Conservation (phyloP, 2,113 vertebrate species). For the Gambusia holbrooki region DNA sequence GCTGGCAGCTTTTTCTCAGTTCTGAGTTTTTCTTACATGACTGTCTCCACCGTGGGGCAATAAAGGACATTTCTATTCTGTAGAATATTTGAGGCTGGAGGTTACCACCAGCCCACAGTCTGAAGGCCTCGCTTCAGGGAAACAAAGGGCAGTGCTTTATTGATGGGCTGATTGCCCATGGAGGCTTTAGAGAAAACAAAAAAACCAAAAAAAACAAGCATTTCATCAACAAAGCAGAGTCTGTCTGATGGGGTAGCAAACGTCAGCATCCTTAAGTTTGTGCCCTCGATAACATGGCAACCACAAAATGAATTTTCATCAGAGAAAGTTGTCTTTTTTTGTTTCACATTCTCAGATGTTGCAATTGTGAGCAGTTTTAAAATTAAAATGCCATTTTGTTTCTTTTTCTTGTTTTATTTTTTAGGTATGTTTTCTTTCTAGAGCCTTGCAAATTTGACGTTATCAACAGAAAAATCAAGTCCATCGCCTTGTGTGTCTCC, state of each 20-base stretch:
- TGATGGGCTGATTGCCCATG: constrained; percentile 69
- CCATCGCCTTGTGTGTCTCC: constrained; percentile 91
- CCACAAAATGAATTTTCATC: constrained; percentile 14
- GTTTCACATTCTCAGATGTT: not conserved
- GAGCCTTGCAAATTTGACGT: constrained; percentile 95
- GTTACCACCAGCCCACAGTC: constrained; percentile 40
- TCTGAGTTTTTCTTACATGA: too few relatives aligned
- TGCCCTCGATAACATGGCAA: constrained; percentile 15
- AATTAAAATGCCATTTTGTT: not conserved
- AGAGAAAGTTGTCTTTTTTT: not conserved
- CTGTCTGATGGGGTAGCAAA: constrained; percentile 59
- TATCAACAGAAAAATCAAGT: constrained; percentile 88
- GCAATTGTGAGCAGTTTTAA: not conserved
- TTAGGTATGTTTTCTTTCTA: constrained; percentile 95
- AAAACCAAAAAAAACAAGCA: constrained; percentile 49
- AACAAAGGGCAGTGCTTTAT: constrained; percentile 75
- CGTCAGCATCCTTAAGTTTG: constrained; percentile 61
- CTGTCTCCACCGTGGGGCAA: too few relatives aligned
- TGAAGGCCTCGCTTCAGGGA: constrained; percentile 42
- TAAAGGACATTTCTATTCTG: not conserved
- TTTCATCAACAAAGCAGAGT: constrained; percentile 70
- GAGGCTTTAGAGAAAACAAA: constrained; percentile 54
- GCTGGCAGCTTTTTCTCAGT: not conserved
- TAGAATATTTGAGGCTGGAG: constrained; percentile 10
- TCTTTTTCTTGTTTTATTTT: not conserved